Percentiles rank a stretch among this genome's conserved stretches.
These are phyloP conservation scores for Tribolium freemani DNA, from an alignment of 2,888 invertebrate species.

Conservation along the genomic window DNA sequence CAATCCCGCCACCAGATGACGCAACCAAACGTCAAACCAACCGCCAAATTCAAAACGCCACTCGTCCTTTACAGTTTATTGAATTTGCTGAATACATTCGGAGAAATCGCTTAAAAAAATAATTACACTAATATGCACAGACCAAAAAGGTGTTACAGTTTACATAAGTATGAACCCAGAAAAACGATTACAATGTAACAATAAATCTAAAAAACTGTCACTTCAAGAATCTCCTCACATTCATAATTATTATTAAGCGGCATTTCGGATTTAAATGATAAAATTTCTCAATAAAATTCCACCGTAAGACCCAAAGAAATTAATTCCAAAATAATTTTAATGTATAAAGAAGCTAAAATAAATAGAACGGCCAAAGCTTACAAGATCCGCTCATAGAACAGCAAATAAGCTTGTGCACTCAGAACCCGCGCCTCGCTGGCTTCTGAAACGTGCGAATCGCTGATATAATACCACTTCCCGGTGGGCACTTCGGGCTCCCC, in stretches of 20 bases:
- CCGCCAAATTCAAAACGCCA: not conserved
- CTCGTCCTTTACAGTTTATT: constrained; percentile 22
- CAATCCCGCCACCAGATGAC: constrained; percentile 17
- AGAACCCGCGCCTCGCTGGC: constrained; percentile 86
- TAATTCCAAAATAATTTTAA: not conserved
- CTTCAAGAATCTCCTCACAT: constrained; percentile 17
- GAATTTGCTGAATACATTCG: constrained; percentile 25
- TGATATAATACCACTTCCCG: constrained; percentile 94
- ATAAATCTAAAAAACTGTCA: constrained; percentile 19
- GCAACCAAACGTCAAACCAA: constrained; percentile 1
- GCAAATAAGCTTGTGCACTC: constrained; percentile 90
- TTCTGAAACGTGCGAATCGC: constrained; percentile 89
- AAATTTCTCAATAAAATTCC: constrained; percentile 18
- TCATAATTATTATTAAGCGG: not conserved
- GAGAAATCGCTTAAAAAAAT: constrained; percentile 22
- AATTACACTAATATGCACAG: constrained; percentile 27
- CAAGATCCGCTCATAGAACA: constrained; percentile 95
- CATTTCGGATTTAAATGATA: constrained; percentile 2
- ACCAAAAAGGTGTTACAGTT: constrained; percentile 20
- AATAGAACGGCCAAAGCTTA: constrained; percentile 64
- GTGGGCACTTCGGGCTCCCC: constrained; percentile 70
- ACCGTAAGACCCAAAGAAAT: constrained; percentile 9
- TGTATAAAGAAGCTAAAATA: constrained; percentile 14
- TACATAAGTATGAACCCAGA: constrained; percentile 27
- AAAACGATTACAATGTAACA: not conserved